Conservation (phyloP, 1,140 invertebrate genomes). For the Trialeurodes vaporariorum region DNA sequence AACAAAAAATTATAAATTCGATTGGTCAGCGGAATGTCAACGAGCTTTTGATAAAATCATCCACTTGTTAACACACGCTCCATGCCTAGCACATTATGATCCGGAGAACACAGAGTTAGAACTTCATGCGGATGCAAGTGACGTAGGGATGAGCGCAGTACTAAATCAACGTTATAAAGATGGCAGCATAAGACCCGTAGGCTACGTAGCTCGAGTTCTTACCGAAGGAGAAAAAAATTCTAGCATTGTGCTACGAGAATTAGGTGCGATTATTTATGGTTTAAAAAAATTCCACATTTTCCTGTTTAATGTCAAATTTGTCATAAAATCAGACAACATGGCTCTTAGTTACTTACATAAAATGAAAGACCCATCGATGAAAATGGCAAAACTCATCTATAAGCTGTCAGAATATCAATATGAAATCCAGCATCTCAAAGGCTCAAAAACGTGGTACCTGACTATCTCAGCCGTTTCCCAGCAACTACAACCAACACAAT, state of each 20-base stretch:
- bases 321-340: neutral
- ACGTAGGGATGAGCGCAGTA: neutral
- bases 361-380: neutral
- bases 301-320: neutral
- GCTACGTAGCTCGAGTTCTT: neutral
- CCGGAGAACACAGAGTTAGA: neutral
- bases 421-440: neutral
- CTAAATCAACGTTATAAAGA: neutral
- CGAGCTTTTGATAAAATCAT: neutral
- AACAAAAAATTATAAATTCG: neutral
- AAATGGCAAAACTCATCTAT: neutral
- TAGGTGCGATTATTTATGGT: neutral
- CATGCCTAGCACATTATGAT: neutral
- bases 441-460: neutral
- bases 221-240: neutral
- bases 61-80: neutral
- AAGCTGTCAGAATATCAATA: neutral
- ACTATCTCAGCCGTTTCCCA: neutral
- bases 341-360: neutral
- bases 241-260: neutral
- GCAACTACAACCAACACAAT: no score
- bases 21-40: neutral
- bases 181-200: neutral
- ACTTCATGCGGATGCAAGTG: neutral
- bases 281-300: neutral